Conservation (phyloP, 2,113 vertebrate genomes). For the Tamias sibiricus region DNA sequence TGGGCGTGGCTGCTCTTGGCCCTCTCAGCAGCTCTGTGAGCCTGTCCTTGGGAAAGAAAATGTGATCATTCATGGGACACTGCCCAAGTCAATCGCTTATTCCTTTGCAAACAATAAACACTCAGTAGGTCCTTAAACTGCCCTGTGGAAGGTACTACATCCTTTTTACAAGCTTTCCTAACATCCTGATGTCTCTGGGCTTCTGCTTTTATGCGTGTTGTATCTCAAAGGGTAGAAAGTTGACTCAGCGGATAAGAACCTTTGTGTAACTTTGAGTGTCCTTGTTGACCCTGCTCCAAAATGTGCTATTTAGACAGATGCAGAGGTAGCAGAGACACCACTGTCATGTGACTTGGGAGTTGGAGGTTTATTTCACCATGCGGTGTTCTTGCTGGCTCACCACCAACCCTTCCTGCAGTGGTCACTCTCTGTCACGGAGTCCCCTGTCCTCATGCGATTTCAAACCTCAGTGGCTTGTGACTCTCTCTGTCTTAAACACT, state of each 20-base stretch:
- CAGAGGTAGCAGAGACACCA: not conserved
- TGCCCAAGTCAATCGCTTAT: conserved; percentile 12
- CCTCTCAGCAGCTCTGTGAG: not conserved
- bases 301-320: not conserved
- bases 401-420: not conserved
- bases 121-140: not conserved
- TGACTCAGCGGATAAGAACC: not conserved
- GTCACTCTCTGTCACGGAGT: not conserved
- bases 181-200: not conserved
- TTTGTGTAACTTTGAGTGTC: not conserved
- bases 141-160: not conserved
- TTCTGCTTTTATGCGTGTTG: not conserved
- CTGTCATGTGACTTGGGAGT: not conserved
- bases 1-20: conserved; percentile 72
- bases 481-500: not conserved
- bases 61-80: conserved; percentile 57
- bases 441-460: not conserved
- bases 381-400: rapidly evolving
- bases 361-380: not conserved
- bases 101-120: conserved; percentile 50
- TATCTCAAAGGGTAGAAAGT: not conserved
- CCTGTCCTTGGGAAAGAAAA: conserved; percentile 71
- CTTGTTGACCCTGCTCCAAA: not conserved
- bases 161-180: not conserved
- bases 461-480: not conserved